Conservation (phyloP, 2,888 invertebrate species). For the Stramonita haemastoma region DNA sequence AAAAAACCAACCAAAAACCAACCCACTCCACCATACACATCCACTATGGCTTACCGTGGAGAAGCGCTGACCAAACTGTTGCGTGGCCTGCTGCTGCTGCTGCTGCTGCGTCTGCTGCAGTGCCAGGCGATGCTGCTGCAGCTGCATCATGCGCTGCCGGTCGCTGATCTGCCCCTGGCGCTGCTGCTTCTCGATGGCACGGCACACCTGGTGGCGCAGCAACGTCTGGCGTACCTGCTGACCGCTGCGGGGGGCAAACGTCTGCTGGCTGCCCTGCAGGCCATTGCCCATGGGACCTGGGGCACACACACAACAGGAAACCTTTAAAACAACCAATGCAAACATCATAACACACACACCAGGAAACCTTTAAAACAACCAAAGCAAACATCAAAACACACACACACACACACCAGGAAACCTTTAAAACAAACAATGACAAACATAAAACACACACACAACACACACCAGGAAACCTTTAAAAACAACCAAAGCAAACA, state of each 20-base stretch:
- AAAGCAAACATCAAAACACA: too few species aligned
- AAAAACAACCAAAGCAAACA: too few species aligned
- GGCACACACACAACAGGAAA: neutral
- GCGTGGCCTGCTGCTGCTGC: constrained; percentile 55
- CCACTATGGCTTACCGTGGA: neutral
- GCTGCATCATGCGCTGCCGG: constrained; percentile 56
- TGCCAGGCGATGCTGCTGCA: constrained; percentile 56
- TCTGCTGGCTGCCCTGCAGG: constrained; percentile 48
- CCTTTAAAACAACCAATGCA: too few species aligned
- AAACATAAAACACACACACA: too few species aligned
- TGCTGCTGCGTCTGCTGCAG: constrained; percentile 55
- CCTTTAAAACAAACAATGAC: too few species aligned
- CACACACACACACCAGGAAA: too few species aligned
- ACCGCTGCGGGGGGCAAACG: constrained; percentile 60
- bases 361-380: too few species aligned
- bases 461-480: too few species aligned
- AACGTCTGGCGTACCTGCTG: constrained; percentile 68
- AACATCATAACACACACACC: too few species aligned
- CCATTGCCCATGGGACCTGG: constrained; percentile 60
- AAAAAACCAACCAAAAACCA: neutral
- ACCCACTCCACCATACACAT: neutral
- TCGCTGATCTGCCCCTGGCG: constrained; percentile 59
- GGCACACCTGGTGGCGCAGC: constrained; percentile 77
- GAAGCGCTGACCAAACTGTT: constrained; percentile 58
- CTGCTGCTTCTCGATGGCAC: constrained; percentile 68